A percentile compares a stretch with the other conserved stretches of the same genome.
phyloP scores from a whole-genome alignment of 2,888 invertebrate species.

The Leptopilina myrica region DNA sequence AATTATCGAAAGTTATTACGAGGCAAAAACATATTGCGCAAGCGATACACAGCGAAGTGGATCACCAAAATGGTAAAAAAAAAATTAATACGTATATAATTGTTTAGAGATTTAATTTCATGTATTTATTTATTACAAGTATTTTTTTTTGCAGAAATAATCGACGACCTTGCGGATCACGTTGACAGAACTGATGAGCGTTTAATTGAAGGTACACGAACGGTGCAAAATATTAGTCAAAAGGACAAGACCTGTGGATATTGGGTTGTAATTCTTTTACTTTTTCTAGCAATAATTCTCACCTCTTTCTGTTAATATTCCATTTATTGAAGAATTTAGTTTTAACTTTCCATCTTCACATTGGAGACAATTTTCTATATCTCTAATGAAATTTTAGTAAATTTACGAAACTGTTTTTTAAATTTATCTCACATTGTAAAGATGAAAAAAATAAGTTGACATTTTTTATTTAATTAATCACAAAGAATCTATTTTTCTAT shows the following conservation, averaged over 20 bases:
- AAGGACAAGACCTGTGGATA: slow-evolving; percentile 87
- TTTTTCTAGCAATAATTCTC: slow-evolving; percentile 83
- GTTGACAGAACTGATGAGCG: slow-evolving; percentile 85
- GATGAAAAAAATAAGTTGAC: background rate
- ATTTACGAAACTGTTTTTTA: background rate
- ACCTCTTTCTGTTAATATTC: slow-evolving; percentile 77
- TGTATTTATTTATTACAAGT: background rate
- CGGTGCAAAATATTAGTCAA: slow-evolving; percentile 81
- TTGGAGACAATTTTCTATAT: too few species aligned
- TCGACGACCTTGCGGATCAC: slow-evolving; percentile 86
- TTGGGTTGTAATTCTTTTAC: slow-evolving; percentile 84
- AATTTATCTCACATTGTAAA: background rate
- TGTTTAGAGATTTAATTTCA: background rate
- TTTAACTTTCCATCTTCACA: background rate
- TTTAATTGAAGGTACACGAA: slow-evolving; percentile 82
- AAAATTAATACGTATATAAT: slow-evolving; percentile 21
- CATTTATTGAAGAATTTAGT: background rate
- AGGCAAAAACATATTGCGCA: slow-evolving; percentile 87
- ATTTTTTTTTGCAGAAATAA: slow-evolving; percentile 79
- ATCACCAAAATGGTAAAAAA: slow-evolving; percentile 84
- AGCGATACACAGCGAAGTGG: slow-evolving; percentile 86
- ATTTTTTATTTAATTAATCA: background rate
- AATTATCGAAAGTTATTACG: slow-evolving; percentile 84
- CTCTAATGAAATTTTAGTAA: too few species aligned
- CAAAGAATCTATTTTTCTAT: background rate